phyloP scores from a whole-genome alignment of 2,797 vertebrate genomes.

The Atherinosoma microstoma region DNA sequence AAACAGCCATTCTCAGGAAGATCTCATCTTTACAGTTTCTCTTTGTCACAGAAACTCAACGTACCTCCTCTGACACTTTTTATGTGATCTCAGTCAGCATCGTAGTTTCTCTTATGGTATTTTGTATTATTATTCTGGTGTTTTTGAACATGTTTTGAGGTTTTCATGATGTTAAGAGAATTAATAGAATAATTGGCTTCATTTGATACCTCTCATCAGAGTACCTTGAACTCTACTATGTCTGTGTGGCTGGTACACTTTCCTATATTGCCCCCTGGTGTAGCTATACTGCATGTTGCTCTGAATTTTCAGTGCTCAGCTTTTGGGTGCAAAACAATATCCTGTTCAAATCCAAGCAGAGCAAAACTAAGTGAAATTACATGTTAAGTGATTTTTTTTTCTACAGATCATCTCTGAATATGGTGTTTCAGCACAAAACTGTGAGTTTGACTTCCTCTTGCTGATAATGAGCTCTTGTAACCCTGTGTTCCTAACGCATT shows the following conservation, averaged over 20 bases:
- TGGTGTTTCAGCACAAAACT: conserved; percentile 49
- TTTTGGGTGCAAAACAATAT: conserved; percentile 26
- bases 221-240: conserved; percentile 27
- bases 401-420: conserved; percentile 27
- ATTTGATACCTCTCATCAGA: conserved; percentile 40
- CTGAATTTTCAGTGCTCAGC: conserved; percentile 27
- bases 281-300: conserved; percentile 52
- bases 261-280: conserved; percentile 61
- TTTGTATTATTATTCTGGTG: conserved; percentile 32
- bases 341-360: conserved; percentile 4
- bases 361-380: conserved; percentile 10
- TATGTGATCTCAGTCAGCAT: conserved; percentile 50
- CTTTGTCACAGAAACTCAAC: conserved; percentile 80
- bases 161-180: conserved; percentile 37
- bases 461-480: conserved; percentile 54
- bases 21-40: conserved; percentile 83
- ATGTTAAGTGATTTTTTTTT: conserved; percentile 27
- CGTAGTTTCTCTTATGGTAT: conserved; percentile 38
- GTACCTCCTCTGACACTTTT: conserved; percentile 82
- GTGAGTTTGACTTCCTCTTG: conserved; percentile 59
- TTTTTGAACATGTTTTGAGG: conserved; percentile 36
- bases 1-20: conserved; percentile 91
- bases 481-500: conserved; percentile 38
- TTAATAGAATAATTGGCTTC: conserved; percentile 23
- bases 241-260: conserved; percentile 50